Percentiles rank a stretch among this genome's conserved stretches.
Evolutionary conservation across 2,797 vertebrate species (phyloP).

Genomic region (Antennarius maculatus): DNA sequence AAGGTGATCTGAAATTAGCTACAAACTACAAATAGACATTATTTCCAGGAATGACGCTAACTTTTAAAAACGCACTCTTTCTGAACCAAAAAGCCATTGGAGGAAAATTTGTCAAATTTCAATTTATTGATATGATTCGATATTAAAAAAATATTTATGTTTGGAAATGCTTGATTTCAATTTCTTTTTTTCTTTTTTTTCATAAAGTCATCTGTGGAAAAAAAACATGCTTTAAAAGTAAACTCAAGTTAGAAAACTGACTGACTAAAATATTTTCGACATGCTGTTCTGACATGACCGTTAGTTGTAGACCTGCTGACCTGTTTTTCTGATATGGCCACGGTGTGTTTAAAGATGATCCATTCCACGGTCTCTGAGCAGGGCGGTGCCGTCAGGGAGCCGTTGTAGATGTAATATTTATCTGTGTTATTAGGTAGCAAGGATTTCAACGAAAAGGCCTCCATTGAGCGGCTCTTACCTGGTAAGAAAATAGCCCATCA

Average conservation of each 20-base stretch:
- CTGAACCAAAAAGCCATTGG: too few species aligned
- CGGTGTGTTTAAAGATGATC: constrained; percentile 93
- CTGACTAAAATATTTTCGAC: too few species aligned
- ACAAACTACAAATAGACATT: constrained; percentile 12
- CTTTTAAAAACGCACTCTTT: not conserved
- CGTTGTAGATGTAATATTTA: constrained; percentile 96
- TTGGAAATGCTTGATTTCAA: too few species aligned
- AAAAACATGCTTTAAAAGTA: too few species aligned
- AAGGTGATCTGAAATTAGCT: constrained; percentile 32
- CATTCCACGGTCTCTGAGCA: constrained; percentile 94
- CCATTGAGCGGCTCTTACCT: constrained; percentile 90
- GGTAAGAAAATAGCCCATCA: not conserved
- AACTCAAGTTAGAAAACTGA: too few species aligned
- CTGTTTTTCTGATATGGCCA: constrained; percentile 89
- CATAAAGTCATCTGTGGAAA: too few species aligned
- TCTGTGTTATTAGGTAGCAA: constrained; percentile 91
- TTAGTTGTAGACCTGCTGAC: constrained; percentile 46
- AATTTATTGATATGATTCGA: too few species aligned
- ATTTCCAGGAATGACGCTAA: not conserved
- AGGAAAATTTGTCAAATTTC: too few species aligned
- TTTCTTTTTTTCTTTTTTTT: too few species aligned
- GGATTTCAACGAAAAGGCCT: constrained; percentile 85
- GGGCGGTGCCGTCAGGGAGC: constrained; percentile 91
- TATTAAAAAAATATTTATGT: too few species aligned
- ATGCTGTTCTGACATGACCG: too few species aligned